These are phyloP conservation scores for Craniophora ligustri DNA, from an alignment of 2,888 invertebrate species.

Conservation along the genomic window DNA sequence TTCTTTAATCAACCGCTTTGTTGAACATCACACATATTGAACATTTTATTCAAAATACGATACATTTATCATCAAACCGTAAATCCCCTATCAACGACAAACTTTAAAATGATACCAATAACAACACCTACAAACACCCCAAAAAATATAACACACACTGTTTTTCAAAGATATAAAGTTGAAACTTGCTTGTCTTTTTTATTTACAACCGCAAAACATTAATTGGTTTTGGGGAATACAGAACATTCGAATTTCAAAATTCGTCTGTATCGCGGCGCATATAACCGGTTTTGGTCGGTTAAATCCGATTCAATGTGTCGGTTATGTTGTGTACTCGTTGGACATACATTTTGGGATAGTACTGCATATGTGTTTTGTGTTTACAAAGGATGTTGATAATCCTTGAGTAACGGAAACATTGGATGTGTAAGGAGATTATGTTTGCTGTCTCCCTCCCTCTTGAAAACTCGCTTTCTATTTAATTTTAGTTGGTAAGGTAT, in stretches of 20 bases:
- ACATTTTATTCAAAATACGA: slow-evolving; percentile 20
- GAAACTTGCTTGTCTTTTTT: slow-evolving; percentile 13
- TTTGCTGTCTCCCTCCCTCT: not conserved
- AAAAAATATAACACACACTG: slow-evolving; percentile 2
- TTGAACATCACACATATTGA: slow-evolving; percentile 10
- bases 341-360: slow-evolving; percentile 43
- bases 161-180: not conserved
- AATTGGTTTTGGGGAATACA: slow-evolving; percentile 42
- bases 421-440: slow-evolving; percentile 10
- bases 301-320: slow-evolving; percentile 60
- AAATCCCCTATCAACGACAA: slow-evolving; percentile 44
- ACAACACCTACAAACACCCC: slow-evolving; percentile 20
- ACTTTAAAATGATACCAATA: slow-evolving; percentile 41
- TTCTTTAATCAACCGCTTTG: slow-evolving; percentile 30
- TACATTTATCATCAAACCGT: slow-evolving; percentile 38
- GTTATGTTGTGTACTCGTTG: slow-evolving; percentile 53
- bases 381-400: slow-evolving; percentile 32
- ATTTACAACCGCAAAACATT: slow-evolving; percentile 34
- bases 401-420: slow-evolving; percentile 11
- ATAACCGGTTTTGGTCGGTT: slow-evolving; percentile 62
- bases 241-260: slow-evolving; percentile 29
- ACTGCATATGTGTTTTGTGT: slow-evolving; percentile 40
- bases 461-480: no score
- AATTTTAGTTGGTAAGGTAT: no score
- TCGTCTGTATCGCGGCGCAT: slow-evolving; percentile 54